These are phyloP conservation scores for Tragelaphus scriptus DNA, from an alignment of 2,113 vertebrate species.

Conservation along the genomic window DNA sequence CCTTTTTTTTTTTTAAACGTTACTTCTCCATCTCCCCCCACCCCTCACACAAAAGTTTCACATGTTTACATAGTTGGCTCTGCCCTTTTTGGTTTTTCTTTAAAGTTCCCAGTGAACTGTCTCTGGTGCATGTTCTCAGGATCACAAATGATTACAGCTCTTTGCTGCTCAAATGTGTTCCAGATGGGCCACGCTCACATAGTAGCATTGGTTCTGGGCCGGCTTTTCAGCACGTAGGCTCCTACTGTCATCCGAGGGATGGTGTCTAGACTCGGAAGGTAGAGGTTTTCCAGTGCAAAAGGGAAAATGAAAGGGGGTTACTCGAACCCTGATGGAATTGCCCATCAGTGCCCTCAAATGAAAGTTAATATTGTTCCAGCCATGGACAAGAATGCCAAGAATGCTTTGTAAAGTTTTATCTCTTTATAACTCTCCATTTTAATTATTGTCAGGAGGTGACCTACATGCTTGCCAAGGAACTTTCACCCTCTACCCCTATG, in stretches of 20 bases:
- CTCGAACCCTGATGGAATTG: neutral
- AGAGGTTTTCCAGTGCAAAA: neutral
- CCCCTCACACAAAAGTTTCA: neutral
- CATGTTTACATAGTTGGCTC: conserved; percentile 45
- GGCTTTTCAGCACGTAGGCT: neutral
- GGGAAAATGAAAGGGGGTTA: neutral
- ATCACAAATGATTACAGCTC: conserved; percentile 44
- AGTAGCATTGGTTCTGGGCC: neutral
- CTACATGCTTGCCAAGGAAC: neutral
- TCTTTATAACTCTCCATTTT: conserved; percentile 26
- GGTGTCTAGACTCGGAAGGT: neutral
- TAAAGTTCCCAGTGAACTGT: conserved; percentile 63
- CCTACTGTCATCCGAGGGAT: neutral
- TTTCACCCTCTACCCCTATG: neutral
- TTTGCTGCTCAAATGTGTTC: conserved; percentile 64
- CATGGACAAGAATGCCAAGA: conserved; percentile 53
- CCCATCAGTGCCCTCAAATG: neutral
- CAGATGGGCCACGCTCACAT: conserved; percentile 31
- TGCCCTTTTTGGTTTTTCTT: conserved; percentile 29
- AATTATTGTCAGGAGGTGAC: conserved; percentile 58
- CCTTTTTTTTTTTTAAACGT: neutral
- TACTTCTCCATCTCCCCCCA: neutral
- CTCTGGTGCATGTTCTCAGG: conserved; percentile 63
- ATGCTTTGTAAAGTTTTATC: conserved; percentile 58
- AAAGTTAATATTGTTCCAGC: conserved; percentile 59